Conservation (phyloP, 2,113 vertebrate genomes). For the Aspiorhynchus laticeps region DNA sequence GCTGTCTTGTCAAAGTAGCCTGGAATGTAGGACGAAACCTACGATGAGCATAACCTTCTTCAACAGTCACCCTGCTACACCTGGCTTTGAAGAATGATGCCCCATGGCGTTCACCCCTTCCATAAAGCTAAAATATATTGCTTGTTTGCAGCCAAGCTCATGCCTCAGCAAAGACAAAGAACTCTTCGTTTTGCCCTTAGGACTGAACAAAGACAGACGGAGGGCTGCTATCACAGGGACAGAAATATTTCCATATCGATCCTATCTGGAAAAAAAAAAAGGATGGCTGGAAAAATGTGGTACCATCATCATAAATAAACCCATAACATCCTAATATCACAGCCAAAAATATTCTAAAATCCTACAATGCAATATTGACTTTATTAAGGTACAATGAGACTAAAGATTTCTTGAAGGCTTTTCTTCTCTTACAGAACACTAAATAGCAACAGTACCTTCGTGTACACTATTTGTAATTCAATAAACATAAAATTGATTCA, state of each 20-base stretch:
- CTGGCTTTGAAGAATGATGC: slow-evolving; percentile 51
- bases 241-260: slow-evolving; percentile 38
- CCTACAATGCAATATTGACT: neutral
- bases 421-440: neutral
- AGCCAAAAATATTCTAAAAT: neutral
- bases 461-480: neutral
- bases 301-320: neutral
- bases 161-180: slow-evolving; percentile 34
- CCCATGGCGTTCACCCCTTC: slow-evolving; percentile 47
- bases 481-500: neutral
- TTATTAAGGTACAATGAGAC: neutral
- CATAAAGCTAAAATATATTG: slow-evolving; percentile 36
- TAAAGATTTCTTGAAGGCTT: neutral
- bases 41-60: slow-evolving; percentile 50
- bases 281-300: slow-evolving; percentile 4
- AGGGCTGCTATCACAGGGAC: neutral
- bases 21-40: slow-evolving; percentile 48
- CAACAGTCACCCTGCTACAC: slow-evolving; percentile 37
- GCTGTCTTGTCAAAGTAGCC: slow-evolving; percentile 47
- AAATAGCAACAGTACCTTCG: neutral
- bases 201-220: slow-evolving; percentile 29
- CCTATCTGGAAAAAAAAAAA: neutral
- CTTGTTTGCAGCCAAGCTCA: slow-evolving; percentile 37
- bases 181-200: slow-evolving; percentile 41
- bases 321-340: neutral